Evolutionary conservation across 2,797 vertebrate genomes (phyloP).

Genomic region (Intellagama lesueurii): DNA sequence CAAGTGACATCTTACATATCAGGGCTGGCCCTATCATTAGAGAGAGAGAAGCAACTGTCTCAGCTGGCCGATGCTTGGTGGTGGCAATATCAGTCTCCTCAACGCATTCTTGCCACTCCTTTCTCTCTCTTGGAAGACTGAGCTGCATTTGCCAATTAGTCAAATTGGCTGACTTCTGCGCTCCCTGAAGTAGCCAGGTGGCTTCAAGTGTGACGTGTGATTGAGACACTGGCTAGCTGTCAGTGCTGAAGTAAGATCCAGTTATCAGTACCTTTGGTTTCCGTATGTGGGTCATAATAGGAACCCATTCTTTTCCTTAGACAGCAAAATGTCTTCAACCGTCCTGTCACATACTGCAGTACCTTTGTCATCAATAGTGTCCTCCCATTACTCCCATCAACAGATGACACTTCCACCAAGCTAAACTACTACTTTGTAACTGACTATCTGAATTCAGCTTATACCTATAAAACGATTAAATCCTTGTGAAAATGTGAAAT

Average conservation of each 20-base stretch:
- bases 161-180: background rate
- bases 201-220: background rate
- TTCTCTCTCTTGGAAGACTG: background rate
- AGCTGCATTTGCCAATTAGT: background rate
- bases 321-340: background rate
- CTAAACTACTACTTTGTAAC: background rate
- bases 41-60: background rate
- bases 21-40: background rate
- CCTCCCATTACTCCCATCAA: background rate
- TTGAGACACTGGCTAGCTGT: background rate
- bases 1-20: background rate
- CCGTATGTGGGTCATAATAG: background rate
- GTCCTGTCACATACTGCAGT: background rate
- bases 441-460: background rate
- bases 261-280: background rate
- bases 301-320: background rate
- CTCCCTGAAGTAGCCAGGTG: background rate
- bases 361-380: background rate
- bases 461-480: background rate
- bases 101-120: background rate
- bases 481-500: background rate
- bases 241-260: background rate
- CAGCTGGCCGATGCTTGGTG: background rate
- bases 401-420: background rate
- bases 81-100: background rate